phyloP scores from a whole-genome alignment of 2,888 invertebrate species.

The Polylopha cassiicola region DNA sequence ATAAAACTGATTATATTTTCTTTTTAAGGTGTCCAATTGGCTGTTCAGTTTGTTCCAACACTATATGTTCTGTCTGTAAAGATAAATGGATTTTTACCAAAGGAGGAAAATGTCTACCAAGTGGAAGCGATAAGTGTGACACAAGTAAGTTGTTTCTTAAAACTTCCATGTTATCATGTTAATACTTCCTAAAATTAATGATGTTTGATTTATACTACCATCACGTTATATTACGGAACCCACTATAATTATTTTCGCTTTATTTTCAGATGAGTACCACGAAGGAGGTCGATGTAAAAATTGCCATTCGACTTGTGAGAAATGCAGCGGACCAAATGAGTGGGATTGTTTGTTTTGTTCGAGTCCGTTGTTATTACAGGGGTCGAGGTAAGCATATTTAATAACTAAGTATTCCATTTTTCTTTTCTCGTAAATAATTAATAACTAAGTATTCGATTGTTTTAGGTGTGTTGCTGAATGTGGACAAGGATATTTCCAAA shows the following conservation, averaged over 20 bases:
- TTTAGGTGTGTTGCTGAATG: slow-evolving; percentile 86
- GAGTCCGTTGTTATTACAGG: slow-evolving; percentile 84
- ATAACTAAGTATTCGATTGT: slow-evolving; percentile 29
- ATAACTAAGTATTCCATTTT: slow-evolving; percentile 43
- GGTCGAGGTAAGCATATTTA: slow-evolving; percentile 61
- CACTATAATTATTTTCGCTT: slow-evolving; percentile 32
- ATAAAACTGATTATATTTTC: slow-evolving; percentile 23
- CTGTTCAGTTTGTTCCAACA: slow-evolving; percentile 84
- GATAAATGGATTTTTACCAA: slow-evolving; percentile 86
- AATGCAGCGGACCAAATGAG: slow-evolving; percentile 87
- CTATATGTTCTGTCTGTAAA: slow-evolving; percentile 84
- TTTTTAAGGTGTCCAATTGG: slow-evolving; percentile 82
- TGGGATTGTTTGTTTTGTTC: slow-evolving; percentile 87
- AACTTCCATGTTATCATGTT: slow-evolving; percentile 30
- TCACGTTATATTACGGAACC: slow-evolving; percentile 24
- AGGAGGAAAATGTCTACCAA: slow-evolving; percentile 84
- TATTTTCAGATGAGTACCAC: slow-evolving; percentile 82
- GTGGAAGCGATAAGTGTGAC: slow-evolving; percentile 85
- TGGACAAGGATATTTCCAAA: slow-evolving; percentile 85
- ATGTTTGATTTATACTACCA: slow-evolving; percentile 8
- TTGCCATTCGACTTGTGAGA: slow-evolving; percentile 90
- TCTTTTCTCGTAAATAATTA: slow-evolving; percentile 7
- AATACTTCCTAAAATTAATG: slow-evolving; percentile 29
- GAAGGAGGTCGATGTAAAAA: slow-evolving; percentile 86
- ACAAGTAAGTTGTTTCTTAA: slow-evolving; percentile 77